phyloP scores from a whole-genome alignment of 2,113 vertebrate species.

The Brienomyrus longianalis region DNA sequence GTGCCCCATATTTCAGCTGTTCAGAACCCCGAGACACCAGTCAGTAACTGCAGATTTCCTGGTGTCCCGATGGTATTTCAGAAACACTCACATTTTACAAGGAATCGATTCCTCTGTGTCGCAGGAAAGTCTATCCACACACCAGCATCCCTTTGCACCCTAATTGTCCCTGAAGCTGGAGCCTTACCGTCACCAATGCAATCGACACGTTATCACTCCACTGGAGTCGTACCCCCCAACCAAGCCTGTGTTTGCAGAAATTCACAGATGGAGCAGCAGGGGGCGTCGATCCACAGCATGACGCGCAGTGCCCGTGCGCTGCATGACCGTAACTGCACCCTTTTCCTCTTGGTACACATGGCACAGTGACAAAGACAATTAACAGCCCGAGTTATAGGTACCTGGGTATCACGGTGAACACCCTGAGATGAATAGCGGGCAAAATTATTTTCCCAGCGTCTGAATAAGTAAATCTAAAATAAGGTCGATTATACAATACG shows the following conservation, averaged over 20 bases:
- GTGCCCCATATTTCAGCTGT: background rate
- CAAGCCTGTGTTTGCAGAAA: background rate
- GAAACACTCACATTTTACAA: background rate
- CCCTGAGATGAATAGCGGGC: background rate
- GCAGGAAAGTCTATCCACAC: background rate
- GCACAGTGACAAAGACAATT: background rate
- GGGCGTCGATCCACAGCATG: background rate
- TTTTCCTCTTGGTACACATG: background rate
- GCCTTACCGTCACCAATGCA: background rate
- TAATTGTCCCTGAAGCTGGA: background rate
- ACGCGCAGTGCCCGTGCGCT: background rate
- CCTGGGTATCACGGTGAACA: background rate
- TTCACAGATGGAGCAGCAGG: background rate
- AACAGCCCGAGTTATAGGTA: background rate
- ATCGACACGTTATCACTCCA: background rate
- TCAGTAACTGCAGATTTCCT: constrained; percentile 3
- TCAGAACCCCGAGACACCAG: background rate
- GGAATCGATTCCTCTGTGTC: background rate
- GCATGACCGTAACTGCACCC: background rate
- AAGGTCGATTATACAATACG: background rate
- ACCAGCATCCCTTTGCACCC: background rate
- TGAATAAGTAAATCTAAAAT: background rate
- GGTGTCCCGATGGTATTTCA: background rate
- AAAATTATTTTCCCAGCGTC: background rate
- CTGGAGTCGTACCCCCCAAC: background rate